Conservation (phyloP, 1,140 invertebrate genomes). For the Limonius californicus region DNA sequence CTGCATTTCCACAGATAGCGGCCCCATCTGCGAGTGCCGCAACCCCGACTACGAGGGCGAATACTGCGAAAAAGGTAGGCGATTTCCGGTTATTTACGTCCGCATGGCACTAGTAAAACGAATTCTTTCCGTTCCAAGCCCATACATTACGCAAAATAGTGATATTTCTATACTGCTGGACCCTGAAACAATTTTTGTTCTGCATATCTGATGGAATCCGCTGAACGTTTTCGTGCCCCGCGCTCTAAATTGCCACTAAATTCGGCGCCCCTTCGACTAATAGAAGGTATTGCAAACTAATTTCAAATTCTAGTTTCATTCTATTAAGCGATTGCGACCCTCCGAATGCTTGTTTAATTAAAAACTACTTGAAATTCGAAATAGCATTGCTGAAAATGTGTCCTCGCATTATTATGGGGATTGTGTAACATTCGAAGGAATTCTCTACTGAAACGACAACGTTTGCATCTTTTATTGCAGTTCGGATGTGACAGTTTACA, state of each 20-base stretch:
- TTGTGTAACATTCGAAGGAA: no score
- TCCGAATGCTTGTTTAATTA: no score
- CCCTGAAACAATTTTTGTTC: conserved; percentile 5
- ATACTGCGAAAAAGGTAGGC: conserved; percentile 88
- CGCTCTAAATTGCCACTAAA: background rate
- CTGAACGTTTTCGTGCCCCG: background rate
- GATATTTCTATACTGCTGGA: conserved; percentile 8
- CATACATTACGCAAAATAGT: conserved; percentile 1
- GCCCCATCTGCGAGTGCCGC: conserved; percentile 89
- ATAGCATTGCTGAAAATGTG: no score
- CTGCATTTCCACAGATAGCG: conserved; percentile 90
- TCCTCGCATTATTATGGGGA: no score
- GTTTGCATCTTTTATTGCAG: no score
- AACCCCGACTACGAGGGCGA: conserved; percentile 86
- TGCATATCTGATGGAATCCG: background rate
- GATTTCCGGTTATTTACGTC: conserved; percentile 20
- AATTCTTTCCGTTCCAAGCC: background rate
- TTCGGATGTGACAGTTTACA: no score
- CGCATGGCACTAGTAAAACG: background rate
- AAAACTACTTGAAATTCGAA: no score
- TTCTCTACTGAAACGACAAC: no score
- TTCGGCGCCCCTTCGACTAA: no score
- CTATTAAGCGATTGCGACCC: no score
- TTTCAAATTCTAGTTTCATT: no score
- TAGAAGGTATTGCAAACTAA: no score